Base-by-base conservation (phyloP, 2,888 invertebrate genomes). In the Drosophila heteroneura region DNA sequence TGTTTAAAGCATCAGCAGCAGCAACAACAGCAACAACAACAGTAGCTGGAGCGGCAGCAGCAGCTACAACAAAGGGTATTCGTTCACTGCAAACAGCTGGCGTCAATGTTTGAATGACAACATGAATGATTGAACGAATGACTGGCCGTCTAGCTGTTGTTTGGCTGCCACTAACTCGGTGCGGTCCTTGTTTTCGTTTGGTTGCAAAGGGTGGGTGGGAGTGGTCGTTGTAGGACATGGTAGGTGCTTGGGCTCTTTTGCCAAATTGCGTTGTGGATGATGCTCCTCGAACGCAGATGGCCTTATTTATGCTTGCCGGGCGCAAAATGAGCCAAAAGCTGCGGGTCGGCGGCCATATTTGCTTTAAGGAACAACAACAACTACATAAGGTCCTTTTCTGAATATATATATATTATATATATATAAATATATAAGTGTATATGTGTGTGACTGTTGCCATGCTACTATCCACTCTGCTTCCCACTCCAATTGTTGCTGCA, bases 81-180 rank as follows among this genome's bases (percentile, higher is more conserved):
- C 54, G 56, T 22, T 47, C 33, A 33, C 58, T 58, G 61, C 47
- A 52, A 73, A 68, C 83, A 84, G 87, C 81, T 84, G 83, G 76
- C 82, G 82, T 84, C 86, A 84, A 86, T 85, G 83, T 75, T 85
- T 85, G 76, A 83, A 86, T 85, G 83, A 81, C 73, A 76, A 78
- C 83, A 83, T 81, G 83, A 83, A 83, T 85, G 82, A 83, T 83
- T 83, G 84, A 86, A 83, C 73, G 74, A 82, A 78, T 79, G 79
- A 71, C 68, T 70, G 70, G 51, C 57, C 64, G 75, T 47, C 62
- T 63, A 70, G 53, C 53, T 69, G 57, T 19, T 70, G 65, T 28
- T 28, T 61, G 30, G 41, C 49, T 60, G 59, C 51, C 41, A 32
- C 41, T 37, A 51, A 62, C 62, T 35, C 28, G 28, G 4, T 30